These are phyloP conservation scores for Holothuria scabra DNA, from an alignment of 53 echinoderm and acorn worm species.

Conservation along the genomic window DNA sequence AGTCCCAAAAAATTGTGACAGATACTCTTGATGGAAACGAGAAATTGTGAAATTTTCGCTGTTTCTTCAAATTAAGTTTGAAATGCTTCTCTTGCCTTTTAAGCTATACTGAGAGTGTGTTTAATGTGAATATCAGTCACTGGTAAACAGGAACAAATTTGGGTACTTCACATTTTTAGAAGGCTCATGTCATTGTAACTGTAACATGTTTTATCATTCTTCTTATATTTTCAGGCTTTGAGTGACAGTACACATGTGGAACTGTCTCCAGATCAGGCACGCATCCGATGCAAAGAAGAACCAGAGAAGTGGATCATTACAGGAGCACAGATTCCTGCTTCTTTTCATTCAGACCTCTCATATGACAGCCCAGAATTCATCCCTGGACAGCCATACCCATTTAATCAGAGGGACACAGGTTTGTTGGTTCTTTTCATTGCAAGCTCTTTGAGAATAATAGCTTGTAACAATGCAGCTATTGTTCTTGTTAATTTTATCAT, in stretches of 20 bases:
- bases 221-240: constrained; percentile 59
- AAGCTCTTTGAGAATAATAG: no score
- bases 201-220: neutral
- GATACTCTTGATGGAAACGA: no score
- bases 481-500: no score
- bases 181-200: neutral
- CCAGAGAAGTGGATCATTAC: constrained; percentile 84
- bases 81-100: no score
- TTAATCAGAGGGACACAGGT: constrained; percentile 89
- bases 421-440: neutral
- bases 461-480: no score
- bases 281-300: constrained; percentile 71
- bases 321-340: constrained; percentile 53
- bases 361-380: constrained; percentile 99
- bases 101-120: no score
- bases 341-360: constrained; percentile 62
- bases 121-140: no score
- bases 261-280: constrained; percentile 75
- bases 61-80: no score
- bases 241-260: constrained; percentile 89
- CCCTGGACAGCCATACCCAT: constrained; percentile 95
- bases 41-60: no score
- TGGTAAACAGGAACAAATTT: no score
- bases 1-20: no score
- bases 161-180: neutral